Evolutionary conservation across 2,113 vertebrate species (phyloP), one percentile per base, ranked within the genome.

Genomic region (Zeus faber): DNA sequence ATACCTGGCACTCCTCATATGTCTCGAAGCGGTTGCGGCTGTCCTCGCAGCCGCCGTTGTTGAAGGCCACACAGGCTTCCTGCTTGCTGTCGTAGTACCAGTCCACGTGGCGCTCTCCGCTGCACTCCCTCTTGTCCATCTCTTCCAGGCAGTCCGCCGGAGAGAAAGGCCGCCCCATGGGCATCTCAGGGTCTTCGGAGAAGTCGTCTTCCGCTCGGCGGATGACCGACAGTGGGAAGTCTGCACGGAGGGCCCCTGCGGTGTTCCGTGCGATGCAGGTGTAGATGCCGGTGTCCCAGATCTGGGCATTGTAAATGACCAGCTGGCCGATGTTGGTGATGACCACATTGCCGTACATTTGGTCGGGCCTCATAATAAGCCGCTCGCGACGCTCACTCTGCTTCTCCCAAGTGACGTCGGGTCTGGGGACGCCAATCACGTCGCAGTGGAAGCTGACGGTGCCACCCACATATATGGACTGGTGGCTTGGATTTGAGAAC

Each of bases 321-420:
- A 99, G 88, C 86, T 99, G 96, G 2, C 95, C 97, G 0, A 96
- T 93, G 86, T 96, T 99, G 59, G 97, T 99, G 63, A 98, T 94
- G 2, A 97, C 97, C 49, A 97, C 89, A 0, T 98, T 99, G 61
- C 95, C 97, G 0, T 97, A 98, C 94, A 99, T 97, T 81, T 94
- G 96, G 79, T 98, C 97, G 0, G 96, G 95, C 49, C 92, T 84
- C 95, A 99, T 96, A 67, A 97, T 91, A 33, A 93, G 90, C 23
- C 88, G 89, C 41, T 95, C 92, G 0, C 75, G 90, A 1, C 83
- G 82, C 11, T 95, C 93, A 0, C 91, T 93, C 78, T 94, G 93
- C 71, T 98, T 98, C 81, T 99, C 96, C 97, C 97, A 99, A 10
- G 93, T 96, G 55, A 99, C 88, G 22, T 95, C 91, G 0, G 97